phyloP scores from a whole-genome alignment of 2,888 invertebrate genomes.

The Miltochrista miniata region DNA sequence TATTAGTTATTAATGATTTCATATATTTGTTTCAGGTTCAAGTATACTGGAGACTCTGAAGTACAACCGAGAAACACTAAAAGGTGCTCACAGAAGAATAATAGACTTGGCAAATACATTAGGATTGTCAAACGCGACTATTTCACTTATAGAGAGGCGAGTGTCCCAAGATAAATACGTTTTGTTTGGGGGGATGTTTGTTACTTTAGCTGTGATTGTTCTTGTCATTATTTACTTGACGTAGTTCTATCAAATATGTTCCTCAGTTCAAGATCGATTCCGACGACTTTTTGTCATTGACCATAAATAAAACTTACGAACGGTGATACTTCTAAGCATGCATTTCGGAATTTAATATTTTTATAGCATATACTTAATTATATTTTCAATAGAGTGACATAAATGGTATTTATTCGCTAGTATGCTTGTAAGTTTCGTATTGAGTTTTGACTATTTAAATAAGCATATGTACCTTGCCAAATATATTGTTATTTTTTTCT shows the following conservation, averaged over 20 bases:
- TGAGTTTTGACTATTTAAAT: too few relatives aligned
- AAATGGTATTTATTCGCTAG: background rate
- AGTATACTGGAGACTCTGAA: constrained; percentile 91
- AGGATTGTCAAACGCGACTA: constrained; percentile 97
- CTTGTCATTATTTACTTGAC: constrained; percentile 88
- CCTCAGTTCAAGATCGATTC: background rate
- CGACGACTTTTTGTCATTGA: background rate
- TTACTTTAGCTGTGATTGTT: constrained; percentile 91
- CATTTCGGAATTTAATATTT: background rate
- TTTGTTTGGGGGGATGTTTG: constrained; percentile 92
- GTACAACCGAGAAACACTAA: constrained; percentile 92
- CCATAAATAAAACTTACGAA: background rate
- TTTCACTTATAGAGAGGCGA: constrained; percentile 95
- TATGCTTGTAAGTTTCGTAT: too few relatives aligned
- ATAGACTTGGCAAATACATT: constrained; percentile 95
- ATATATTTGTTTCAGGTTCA: constrained; percentile 76
- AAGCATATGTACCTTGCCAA: too few relatives aligned
- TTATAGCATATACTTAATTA: background rate
- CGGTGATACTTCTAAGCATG: background rate
- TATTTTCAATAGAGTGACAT: background rate
- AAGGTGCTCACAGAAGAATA: constrained; percentile 93
- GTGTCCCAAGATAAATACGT: constrained; percentile 95
- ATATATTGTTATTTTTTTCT: too few relatives aligned
- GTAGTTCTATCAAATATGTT: constrained; percentile 44
- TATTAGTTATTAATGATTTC: background rate